phyloP scores from a whole-genome alignment of 2,797 vertebrate genomes.

The Emydoidea blandingii region DNA sequence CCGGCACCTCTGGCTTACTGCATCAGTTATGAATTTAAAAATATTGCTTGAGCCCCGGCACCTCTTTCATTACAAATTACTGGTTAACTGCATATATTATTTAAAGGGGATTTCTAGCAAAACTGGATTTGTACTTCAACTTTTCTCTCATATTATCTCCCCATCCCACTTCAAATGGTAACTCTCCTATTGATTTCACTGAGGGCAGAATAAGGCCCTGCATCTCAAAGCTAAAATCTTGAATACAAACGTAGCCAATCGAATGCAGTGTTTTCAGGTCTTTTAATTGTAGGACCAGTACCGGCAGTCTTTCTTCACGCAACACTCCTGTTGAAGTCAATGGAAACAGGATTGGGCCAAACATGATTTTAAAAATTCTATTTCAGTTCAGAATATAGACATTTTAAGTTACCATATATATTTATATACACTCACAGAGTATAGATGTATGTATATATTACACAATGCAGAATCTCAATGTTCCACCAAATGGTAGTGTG shows the following conservation, averaged over 20 bases:
- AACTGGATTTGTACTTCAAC: background rate
- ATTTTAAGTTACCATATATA: background rate
- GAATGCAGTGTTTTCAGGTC: background rate
- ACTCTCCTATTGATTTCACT: background rate
- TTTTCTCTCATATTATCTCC: background rate
- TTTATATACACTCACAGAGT: too few relatives aligned
- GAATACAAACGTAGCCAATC: background rate
- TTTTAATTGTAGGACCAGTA: background rate
- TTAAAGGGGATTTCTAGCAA: background rate
- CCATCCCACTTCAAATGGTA: background rate
- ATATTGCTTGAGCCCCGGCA: too few relatives aligned
- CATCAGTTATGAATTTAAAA: too few relatives aligned
- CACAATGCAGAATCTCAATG: background rate
- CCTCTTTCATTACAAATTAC: too few relatives aligned
- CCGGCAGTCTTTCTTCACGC: background rate
- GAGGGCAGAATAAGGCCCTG: background rate
- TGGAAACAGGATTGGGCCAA: background rate
- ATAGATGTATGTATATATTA: background rate
- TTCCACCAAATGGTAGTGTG: background rate
- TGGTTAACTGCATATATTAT: background rate
- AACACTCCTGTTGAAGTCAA: background rate
- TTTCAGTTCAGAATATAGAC: background rate
- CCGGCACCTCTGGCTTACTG: too few relatives aligned
- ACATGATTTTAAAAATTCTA: background rate
- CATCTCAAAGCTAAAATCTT: background rate